Conservation (phyloP, 2,888 invertebrate species). For the Macrosoma leucophasiata region DNA sequence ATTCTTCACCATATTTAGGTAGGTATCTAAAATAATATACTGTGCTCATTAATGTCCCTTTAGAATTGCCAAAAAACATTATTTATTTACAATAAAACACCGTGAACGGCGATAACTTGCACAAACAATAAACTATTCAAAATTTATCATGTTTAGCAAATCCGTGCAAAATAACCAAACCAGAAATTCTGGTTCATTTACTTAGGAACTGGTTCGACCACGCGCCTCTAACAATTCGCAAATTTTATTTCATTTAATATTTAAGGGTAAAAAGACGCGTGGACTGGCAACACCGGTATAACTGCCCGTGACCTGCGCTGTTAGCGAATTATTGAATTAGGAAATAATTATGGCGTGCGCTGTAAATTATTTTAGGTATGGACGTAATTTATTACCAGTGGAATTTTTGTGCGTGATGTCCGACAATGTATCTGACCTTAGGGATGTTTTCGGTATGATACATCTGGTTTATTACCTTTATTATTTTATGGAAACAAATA, state of each 20-base stretch:
- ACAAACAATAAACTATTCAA: slow-evolving; percentile 48
- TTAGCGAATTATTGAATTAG: slow-evolving; percentile 65
- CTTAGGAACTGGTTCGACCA: slow-evolving; percentile 50
- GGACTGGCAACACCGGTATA: slow-evolving; percentile 41
- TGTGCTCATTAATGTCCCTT: too few relatives aligned
- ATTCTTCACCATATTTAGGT: too few relatives aligned
- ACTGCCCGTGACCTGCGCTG: slow-evolving; percentile 63
- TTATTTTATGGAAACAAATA: too few relatives aligned
- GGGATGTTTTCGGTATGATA: too few relatives aligned
- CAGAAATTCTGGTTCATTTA: slow-evolving; percentile 55
- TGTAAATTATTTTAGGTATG: slow-evolving; percentile 43
- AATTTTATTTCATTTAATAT: slow-evolving; percentile 30
- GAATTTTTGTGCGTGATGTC: too few relatives aligned
- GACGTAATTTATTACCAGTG: too few relatives aligned
- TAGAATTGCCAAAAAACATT: too few relatives aligned
- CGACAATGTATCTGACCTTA: too few relatives aligned
- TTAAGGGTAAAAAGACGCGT: slow-evolving; percentile 30
- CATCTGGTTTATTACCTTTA: too few relatives aligned
- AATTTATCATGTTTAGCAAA: slow-evolving; percentile 56
- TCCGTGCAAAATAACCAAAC: slow-evolving; percentile 57
- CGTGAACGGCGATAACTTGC: slow-evolving; percentile 49
- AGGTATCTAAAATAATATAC: too few relatives aligned
- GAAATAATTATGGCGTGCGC: slow-evolving; percentile 52
- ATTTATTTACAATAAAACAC: slow-evolving; percentile 44
- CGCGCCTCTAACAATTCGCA: slow-evolving; percentile 63